Percentiles rank a stretch among this genome's conserved stretches.
Conservation (phyloP, 2,113 vertebrate genomes). For the Macroglossus sobrinus region DNA sequence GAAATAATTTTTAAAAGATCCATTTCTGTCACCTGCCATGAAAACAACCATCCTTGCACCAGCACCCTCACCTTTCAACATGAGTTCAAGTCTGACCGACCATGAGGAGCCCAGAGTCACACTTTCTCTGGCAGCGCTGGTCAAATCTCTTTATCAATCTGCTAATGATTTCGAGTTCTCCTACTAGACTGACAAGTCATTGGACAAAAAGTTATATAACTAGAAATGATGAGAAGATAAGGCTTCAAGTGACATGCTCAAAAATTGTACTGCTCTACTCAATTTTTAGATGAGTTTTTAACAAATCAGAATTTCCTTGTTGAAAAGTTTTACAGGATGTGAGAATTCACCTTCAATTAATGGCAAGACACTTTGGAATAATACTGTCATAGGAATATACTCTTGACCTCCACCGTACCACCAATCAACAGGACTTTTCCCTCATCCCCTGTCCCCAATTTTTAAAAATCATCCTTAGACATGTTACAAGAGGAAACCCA, state of each 20-base stretch:
- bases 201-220: background rate
- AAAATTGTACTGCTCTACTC: background rate
- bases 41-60: background rate
- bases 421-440: background rate
- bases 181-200: background rate
- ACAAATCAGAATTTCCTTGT: background rate
- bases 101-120: background rate
- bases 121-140: constrained; percentile 3
- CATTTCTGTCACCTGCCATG: background rate
- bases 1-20: background rate
- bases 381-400: background rate
- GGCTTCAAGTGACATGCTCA: background rate
- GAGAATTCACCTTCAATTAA: background rate
- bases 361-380: background rate
- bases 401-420: background rate
- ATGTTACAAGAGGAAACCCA: background rate
- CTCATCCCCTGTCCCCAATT: background rate
- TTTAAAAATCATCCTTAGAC: background rate
- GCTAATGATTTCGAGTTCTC: constrained; percentile 8
- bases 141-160: background rate
- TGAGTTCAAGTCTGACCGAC: background rate
- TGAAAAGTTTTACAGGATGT: background rate
- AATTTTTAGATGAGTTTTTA: background rate
- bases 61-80: background rate
- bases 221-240: constrained; percentile 48